Evolutionary conservation across 30 jellyfish, hydroid and myxozoan species (phyloP).

Genomic region (Aurelia sp.): DNA sequence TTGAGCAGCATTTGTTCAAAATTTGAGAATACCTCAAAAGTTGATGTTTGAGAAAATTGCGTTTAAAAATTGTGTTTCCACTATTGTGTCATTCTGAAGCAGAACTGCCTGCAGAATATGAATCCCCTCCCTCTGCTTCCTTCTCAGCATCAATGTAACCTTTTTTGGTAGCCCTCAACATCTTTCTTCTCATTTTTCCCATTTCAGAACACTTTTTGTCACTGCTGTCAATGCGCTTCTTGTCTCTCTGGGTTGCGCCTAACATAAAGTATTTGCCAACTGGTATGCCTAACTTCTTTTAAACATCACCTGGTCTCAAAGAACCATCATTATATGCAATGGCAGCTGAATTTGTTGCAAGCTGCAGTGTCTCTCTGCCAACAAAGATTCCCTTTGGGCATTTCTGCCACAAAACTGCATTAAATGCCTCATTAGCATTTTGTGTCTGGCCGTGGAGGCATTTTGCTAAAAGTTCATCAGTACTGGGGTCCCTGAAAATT

Average conservation of each 20-base stretch:
- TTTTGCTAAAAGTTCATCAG: not conserved
- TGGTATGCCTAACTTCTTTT: not conserved
- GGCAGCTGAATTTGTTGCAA: not conserved
- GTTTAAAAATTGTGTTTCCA: no score
- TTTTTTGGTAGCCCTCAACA: not conserved
- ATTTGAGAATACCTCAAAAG: no score
- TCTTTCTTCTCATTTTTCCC: slow-evolving; percentile 10
- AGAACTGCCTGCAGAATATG: no score
- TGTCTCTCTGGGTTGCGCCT: not conserved
- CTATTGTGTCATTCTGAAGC: no score
- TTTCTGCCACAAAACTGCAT: not conserved
- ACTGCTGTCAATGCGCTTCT: not conserved
- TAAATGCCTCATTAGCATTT: not conserved
- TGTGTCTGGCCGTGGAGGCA: not conserved
- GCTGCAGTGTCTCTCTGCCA: not conserved
- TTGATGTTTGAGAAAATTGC: no score
- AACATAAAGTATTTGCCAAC: not conserved
- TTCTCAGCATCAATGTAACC: slow-evolving; percentile 8
- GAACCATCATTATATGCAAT: slow-evolving; percentile 3
- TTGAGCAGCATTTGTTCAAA: no score
- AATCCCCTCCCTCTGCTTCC: not conserved
- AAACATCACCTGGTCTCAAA: not conserved
- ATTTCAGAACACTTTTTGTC: not conserved
- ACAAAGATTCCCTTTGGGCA: not conserved
- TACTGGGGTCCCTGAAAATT: not conserved